These are phyloP conservation scores for Gallinago media DNA, from an alignment of 2,113 vertebrate genomes.

Conservation along the genomic window DNA sequence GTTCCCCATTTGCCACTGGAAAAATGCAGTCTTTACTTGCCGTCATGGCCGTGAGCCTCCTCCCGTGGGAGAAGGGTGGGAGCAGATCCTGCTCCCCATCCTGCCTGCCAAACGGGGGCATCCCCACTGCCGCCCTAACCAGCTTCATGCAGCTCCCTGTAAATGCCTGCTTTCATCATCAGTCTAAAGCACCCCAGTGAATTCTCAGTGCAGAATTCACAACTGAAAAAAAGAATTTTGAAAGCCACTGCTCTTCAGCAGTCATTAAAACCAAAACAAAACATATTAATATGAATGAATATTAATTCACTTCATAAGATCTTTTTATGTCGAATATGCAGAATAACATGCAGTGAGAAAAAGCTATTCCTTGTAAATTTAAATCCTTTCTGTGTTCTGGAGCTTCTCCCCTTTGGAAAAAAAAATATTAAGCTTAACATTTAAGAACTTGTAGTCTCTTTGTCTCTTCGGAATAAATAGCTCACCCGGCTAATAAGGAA, in stretches of 20 bases:
- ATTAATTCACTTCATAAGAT: not conserved
- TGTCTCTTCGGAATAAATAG: slow-evolving; percentile 12
- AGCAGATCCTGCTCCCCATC: not conserved
- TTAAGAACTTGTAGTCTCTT: not conserved
- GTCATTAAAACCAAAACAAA: not conserved
- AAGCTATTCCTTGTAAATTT: not conserved
- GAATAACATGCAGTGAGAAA: not conserved
- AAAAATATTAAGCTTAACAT: not conserved
- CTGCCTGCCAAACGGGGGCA: accelerated
- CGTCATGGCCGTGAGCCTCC: accelerated
- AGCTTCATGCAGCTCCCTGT: not conserved
- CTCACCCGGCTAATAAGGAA: slow-evolving; percentile 1
- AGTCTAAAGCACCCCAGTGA: not conserved
- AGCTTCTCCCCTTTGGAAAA: not conserved
- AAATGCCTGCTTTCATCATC: not conserved
- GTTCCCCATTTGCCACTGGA: not conserved
- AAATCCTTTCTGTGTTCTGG: not conserved
- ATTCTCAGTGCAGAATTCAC: not conserved
- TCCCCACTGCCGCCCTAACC: not conserved
- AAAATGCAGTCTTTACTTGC: accelerated
- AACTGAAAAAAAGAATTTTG: not conserved
- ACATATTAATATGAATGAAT: too few relatives aligned
- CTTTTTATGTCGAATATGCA: not conserved
- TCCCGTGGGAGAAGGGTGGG: not conserved
- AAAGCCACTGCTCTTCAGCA: not conserved